A percentile compares a stretch with the other conserved stretches of the same genome.
Evolutionary conservation across 2,888 invertebrate genomes (phyloP).

Genomic region (Saturnia pavonia): DNA sequence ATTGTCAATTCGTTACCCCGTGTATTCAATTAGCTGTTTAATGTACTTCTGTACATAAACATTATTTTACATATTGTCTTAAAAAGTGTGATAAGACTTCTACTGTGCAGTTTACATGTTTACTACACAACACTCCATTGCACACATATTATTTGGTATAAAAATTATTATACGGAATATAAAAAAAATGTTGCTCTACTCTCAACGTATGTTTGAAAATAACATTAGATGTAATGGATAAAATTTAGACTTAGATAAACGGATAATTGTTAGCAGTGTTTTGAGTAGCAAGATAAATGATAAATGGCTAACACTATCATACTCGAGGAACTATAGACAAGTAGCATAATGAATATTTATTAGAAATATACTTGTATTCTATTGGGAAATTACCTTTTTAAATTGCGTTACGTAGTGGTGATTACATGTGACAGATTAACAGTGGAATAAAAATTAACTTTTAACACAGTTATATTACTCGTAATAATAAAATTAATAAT

Average conservation of each 20-base stretch:
- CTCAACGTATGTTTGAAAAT: no score
- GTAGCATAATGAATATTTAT: no score
- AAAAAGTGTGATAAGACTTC: neutral
- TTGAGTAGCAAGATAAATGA: neutral
- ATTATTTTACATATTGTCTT: neutral
- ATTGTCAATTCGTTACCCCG: neutral
- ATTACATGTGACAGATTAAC: neutral
- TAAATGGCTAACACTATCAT: neutral
- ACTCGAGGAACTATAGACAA: neutral
- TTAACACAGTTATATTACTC: neutral
- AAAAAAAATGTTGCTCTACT: neutral
- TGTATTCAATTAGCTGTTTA: neutral
- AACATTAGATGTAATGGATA: neutral
- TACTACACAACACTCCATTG: neutral
- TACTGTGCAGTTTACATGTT: no score
- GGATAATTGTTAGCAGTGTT: neutral
- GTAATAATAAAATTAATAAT: neutral
- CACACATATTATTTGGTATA: neutral
- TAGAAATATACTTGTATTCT: neutral
- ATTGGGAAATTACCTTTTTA: neutral
- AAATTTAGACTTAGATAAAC: neutral
- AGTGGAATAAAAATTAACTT: neutral
- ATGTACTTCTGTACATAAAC: neutral
- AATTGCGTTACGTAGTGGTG: neutral
- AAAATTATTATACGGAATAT: neutral